A percentile compares a stretch with the other conserved stretches of the same genome.
Evolutionary conservation across 1,140 invertebrate genomes (phyloP).

Genomic region (Cydia amplana): DNA sequence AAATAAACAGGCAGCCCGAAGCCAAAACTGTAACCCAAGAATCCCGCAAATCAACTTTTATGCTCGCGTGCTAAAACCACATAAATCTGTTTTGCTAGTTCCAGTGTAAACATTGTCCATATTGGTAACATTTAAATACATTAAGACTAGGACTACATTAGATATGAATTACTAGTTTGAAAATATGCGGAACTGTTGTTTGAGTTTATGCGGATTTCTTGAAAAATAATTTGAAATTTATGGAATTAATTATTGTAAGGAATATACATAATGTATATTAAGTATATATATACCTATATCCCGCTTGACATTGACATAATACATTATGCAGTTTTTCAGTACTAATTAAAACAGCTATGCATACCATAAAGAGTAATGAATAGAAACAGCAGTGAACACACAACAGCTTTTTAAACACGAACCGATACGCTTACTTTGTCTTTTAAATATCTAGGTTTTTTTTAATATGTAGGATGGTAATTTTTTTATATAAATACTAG

Average conservation of each 20-base stretch:
- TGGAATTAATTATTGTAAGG: no score
- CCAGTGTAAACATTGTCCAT: constrained; percentile 9
- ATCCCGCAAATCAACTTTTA: not conserved
- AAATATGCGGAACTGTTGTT: constrained; percentile 12
- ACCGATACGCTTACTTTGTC: no score
- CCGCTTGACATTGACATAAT: not conserved
- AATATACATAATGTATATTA: no score
- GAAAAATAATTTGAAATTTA: not conserved
- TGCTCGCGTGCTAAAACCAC: constrained; percentile 9
- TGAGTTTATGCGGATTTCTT: not conserved
- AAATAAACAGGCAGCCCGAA: not conserved
- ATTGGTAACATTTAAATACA: constrained; percentile 14
- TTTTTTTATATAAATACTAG: no score
- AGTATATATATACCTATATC: not conserved
- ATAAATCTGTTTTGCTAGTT: not conserved
- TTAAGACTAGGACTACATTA: not conserved
- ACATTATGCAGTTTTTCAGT: constrained; percentile 6
- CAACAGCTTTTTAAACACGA: no score
- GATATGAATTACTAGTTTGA: constrained; percentile 9
- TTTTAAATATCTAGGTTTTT: not conserved
- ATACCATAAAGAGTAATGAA: not conserved
- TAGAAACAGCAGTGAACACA: not conserved
- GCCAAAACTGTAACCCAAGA: constrained; percentile 13
- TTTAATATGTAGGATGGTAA: no score
- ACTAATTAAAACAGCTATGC: not conserved